Evolutionary conservation across 2,113 vertebrate genomes (phyloP), one percentile per base, ranked within the genome.

Genomic region (Chunga burmeisteri): DNA sequence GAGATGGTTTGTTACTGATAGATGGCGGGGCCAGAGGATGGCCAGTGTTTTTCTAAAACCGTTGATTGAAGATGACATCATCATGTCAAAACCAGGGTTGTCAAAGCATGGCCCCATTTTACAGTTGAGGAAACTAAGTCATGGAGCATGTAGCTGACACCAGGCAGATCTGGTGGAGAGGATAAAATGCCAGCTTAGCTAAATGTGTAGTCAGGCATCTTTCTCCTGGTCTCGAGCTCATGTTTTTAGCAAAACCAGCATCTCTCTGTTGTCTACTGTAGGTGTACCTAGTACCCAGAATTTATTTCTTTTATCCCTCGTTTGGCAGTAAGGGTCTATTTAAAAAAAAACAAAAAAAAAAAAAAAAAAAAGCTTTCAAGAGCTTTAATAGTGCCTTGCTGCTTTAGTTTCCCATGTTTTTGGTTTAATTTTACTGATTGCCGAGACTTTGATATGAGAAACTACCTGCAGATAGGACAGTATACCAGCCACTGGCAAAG

Each of bases 111-210:
- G 56, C 53, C 70, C 25, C 12, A 0, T 71, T 84, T 81, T 68
- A 72, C 52, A 65, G 61, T 4, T 77, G 58, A 87, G 52, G 93
- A 95, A 94, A 89, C 91, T 61, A 77, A 93, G 91, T 93, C 89
- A 53, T 21, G 23, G 62, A 38, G 34, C 13, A 25, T 55, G 52
- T 81, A 36, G 75, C 46, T 90, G 81, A 58, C 26, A n/a, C 23
- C 36, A 49, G 72, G 72, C 73, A 65, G 40, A 72, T 65, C 40
- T 67, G 50, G 17, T 74, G 47, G 71, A 81, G 46, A 53, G 72
- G 27, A 42, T 67, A 44, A 81, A 90, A 63, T 74, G 71, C 30
- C 9, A 71, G 50, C 47, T 49, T 23, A 86, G 59, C 42, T 78
- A 81, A 74, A 81, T 14, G 9, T 1, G 0, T 52, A 59, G n/a